Conservation (phyloP, 2,888 invertebrate genomes). For the Amblyjoppa proteus region DNA sequence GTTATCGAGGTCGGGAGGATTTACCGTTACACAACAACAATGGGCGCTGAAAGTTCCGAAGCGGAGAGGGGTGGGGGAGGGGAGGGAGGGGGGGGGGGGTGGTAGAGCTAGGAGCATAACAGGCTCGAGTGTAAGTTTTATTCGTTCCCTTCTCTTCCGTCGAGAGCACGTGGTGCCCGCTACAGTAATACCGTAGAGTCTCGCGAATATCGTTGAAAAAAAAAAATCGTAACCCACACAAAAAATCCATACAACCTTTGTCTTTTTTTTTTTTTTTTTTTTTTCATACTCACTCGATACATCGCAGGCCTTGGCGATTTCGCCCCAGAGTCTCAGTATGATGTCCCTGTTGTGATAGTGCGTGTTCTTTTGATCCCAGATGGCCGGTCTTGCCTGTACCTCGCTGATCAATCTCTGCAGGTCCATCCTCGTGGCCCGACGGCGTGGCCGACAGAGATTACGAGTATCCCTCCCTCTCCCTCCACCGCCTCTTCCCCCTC, state of each 20-base stretch:
- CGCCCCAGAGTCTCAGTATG: conserved; percentile 79
- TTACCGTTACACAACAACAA: conserved; percentile 39
- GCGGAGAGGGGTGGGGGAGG: conserved; percentile 10
- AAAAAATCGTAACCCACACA: neutral
- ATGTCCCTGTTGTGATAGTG: conserved; percentile 80
- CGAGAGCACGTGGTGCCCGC: conserved; percentile 56
- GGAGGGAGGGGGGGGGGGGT: neutral
- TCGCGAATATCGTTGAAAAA: neutral
- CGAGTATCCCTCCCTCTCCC: neutral
- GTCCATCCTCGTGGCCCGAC: conserved; percentile 72
- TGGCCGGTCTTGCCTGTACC: conserved; percentile 78
- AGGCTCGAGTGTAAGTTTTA: conserved; percentile 45
- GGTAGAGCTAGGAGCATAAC: conserved; percentile 10
- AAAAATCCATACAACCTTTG: neutral
- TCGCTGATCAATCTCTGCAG: conserved; percentile 78
- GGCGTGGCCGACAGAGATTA: conserved; percentile 37
- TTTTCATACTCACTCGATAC: conserved; percentile 76
- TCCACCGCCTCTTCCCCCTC: neutral
- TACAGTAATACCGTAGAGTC: neutral
- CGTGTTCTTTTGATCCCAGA: conserved; percentile 80
- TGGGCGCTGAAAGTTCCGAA: conserved; percentile 22
- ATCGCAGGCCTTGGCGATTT: conserved; percentile 78
- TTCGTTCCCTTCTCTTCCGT: conserved; percentile 28
- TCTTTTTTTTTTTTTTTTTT: too few relatives aligned
- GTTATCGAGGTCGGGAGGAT: conserved; percentile 58